Conservation (phyloP, 2,888 invertebrate species). For the Acrocyrtus sp. region DNA sequence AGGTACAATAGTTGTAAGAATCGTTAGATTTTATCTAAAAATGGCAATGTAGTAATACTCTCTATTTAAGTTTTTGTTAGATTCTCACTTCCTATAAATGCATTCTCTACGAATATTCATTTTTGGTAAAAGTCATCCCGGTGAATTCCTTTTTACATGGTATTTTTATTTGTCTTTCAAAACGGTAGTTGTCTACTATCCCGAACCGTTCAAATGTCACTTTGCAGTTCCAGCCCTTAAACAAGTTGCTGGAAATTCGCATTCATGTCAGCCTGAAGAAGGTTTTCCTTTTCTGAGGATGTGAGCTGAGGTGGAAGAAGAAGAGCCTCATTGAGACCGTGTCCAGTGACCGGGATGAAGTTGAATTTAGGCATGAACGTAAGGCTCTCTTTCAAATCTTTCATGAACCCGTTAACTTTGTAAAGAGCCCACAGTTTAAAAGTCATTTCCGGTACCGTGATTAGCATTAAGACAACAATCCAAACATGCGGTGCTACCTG, state of each 20-base stretch:
- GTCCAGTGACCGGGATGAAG: conserved; percentile 35
- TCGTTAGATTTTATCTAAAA: too few species aligned
- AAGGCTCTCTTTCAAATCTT: conserved; percentile 39
- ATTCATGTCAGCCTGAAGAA: conserved; percentile 32
- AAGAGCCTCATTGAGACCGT: conserved; percentile 30
- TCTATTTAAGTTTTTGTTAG: too few species aligned
- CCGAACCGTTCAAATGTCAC: too few species aligned
- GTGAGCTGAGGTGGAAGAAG: conserved; percentile 26
- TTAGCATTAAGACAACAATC: conserved; percentile 25
- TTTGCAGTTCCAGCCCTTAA: too few species aligned
- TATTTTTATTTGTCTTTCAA: too few species aligned
- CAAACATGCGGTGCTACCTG: conserved; percentile 35
- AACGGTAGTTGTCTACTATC: too few species aligned
- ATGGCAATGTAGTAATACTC: too few species aligned
- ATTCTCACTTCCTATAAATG: too few species aligned
- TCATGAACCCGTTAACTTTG: conserved; percentile 38
- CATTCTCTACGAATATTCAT: too few species aligned
- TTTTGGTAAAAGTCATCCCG: too few species aligned
- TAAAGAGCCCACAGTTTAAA: conserved; percentile 41
- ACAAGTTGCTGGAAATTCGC: conserved; percentile 38
- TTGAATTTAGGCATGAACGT: conserved; percentile 46
- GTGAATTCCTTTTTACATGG: too few species aligned
- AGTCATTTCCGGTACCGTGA: conserved; percentile 40
- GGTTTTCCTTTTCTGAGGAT: conserved; percentile 30
- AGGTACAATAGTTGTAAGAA: too few species aligned